These are phyloP conservation scores for Calliopum simillimum DNA, from an alignment of 2,888 invertebrate genomes.

Conservation along the genomic window DNA sequence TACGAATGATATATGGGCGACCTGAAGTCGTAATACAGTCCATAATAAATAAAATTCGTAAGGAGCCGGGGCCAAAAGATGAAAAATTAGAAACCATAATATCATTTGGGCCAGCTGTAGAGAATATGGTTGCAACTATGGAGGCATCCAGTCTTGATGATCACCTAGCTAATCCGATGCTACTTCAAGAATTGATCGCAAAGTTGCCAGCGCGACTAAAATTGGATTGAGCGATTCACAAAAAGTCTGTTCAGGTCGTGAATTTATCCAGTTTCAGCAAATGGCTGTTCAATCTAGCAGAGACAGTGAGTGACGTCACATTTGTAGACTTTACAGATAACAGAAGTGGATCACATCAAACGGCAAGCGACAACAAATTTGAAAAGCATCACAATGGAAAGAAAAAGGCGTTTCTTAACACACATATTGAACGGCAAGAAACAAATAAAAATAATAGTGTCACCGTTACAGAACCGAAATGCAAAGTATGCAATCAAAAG, in stretches of 20 bases:
- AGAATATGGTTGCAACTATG: conserved; percentile 30
- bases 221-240: conserved; percentile 41
- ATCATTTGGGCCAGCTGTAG: conserved; percentile 30
- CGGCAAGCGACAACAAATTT: too few species aligned
- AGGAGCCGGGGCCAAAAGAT: conserved; percentile 23
- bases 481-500: conserved; percentile 25
- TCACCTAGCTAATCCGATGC: conserved; percentile 32
- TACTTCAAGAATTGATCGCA: conserved; percentile 29
- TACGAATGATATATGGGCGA: too few species aligned
- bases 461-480: not conserved
- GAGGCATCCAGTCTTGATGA: conserved; percentile 22
- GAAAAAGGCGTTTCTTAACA: conserved; percentile 35
- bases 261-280: conserved; percentile 35
- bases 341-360: too few species aligned
- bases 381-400: not conserved
- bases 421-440: conserved; percentile 3
- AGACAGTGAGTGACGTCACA: conserved; percentile 28
- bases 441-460: not conserved
- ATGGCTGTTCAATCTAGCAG: conserved; percentile 26
- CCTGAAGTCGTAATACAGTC: too few species aligned
- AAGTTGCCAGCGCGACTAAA: conserved; percentile 31
- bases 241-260: conserved; percentile 25
- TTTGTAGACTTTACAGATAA: too few species aligned
- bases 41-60: conserved; percentile 5
- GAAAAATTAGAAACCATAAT: conserved; percentile 26